Percentiles rank a stretch among this genome's conserved stretches.
Conservation (phyloP, 1,140 invertebrate genomes). For the Ostrea edulis region DNA sequence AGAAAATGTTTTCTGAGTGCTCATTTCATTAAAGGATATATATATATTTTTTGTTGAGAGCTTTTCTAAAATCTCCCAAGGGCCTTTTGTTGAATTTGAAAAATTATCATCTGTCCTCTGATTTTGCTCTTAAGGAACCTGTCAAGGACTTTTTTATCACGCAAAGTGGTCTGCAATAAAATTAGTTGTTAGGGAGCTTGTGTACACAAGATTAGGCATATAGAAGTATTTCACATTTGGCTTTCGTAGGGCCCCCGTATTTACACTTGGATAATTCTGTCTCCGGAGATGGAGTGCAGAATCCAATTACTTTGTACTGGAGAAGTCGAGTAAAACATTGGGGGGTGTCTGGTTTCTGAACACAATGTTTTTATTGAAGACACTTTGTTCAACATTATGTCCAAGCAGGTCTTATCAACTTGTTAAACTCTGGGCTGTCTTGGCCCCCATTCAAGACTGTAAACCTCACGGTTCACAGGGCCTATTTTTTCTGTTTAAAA, state of each 20-base stretch:
- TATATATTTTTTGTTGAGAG: too few species aligned
- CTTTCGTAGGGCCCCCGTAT: neutral
- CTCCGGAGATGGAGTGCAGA: neutral
- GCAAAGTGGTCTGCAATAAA: too few species aligned
- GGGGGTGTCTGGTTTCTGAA: neutral
- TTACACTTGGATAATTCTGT: neutral
- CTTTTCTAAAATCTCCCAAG: too few species aligned
- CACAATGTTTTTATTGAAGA: neutral
- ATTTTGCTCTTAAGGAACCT: too few species aligned
- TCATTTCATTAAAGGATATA: too few species aligned
- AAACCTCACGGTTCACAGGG: neutral
- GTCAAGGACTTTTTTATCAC: too few species aligned
- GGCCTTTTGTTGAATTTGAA: too few species aligned
- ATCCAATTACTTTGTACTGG: neutral
- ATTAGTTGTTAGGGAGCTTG: neutral
- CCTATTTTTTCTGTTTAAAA: slow-evolving; percentile 15
- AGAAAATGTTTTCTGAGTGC: too few species aligned
- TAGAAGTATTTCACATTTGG: neutral
- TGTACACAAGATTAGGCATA: neutral
- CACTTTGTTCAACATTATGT: neutral
- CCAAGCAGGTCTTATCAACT: neutral
- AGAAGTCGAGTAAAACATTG: neutral
- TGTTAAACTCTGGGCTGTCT: neutral
- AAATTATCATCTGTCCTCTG: too few species aligned
- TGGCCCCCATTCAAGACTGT: neutral